Evolutionary conservation across 35 echinoderm and acorn worm species (phyloP).

Genomic region (Chiridota heheva): DNA sequence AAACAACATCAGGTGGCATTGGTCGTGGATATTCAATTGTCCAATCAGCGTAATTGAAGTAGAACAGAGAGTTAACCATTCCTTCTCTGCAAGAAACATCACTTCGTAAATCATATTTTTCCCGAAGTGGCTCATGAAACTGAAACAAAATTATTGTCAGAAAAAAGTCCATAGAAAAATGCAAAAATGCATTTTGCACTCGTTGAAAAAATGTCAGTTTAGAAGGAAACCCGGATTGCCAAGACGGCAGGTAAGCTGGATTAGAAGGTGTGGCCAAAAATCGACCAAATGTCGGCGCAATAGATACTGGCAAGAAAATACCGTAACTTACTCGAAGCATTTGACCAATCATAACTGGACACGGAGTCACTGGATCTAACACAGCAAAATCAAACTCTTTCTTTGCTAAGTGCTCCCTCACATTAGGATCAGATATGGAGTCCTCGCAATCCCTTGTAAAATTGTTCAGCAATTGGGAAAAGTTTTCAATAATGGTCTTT

Average conservation of each 20-base stretch:
- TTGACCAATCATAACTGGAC: constrained; percentile 2
- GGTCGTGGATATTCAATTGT: constrained; percentile 37
- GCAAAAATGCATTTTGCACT: background rate
- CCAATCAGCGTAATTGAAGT: constrained; percentile 20
- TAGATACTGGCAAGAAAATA: constrained; percentile 6
- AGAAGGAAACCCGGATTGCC: constrained; percentile 1
- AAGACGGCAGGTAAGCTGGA: constrained; percentile 24
- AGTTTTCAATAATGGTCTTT: background rate
- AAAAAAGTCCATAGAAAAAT: constrained; percentile 20
- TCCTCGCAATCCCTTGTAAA: constrained; percentile 48
- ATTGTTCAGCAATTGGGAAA: constrained; percentile 26
- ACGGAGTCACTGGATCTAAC: constrained; percentile 5
- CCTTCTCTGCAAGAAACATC: background rate
- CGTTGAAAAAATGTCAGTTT: constrained; percentile 22
- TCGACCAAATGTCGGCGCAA: background rate
- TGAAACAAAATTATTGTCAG: constrained; percentile 7
- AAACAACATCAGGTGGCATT: constrained; percentile 13
- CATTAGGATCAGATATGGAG: background rate
- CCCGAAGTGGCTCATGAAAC: background rate
- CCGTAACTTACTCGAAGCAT: constrained; percentile 19
- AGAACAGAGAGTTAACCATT: constrained; percentile 3
- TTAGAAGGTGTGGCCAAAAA: constrained; percentile 22
- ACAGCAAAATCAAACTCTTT: constrained; percentile 23
- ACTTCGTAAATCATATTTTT: background rate
- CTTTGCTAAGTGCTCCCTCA: constrained; percentile 10